Conservation (phyloP, 2,113 vertebrate species). For the Tichodroma muraria region DNA sequence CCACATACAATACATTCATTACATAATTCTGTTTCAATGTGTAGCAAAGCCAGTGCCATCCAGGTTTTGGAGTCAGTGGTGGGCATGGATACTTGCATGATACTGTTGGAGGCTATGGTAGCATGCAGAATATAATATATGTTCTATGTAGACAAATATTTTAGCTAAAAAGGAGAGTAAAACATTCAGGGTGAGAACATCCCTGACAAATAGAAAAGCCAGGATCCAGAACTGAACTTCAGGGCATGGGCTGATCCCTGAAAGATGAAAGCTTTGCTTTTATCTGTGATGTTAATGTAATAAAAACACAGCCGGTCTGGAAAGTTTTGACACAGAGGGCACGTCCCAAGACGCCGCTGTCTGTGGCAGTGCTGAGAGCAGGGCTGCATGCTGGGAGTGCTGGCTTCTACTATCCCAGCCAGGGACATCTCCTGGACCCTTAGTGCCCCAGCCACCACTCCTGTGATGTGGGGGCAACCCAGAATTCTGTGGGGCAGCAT, state of each 20-base stretch:
- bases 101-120: not conserved
- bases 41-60: not conserved
- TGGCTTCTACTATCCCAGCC: not conserved
- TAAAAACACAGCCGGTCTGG: not conserved
- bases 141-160: not conserved
- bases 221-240: not conserved
- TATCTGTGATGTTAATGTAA: not conserved
- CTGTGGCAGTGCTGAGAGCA: not conserved
- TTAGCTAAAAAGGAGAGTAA: not conserved
- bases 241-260: not conserved
- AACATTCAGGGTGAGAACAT: not conserved
- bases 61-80: not conserved
- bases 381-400: not conserved
- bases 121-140: not conserved
- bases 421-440: fast-evolving
- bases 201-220: not conserved
- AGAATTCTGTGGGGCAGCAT: not conserved
- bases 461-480: not conserved
- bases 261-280: not conserved
- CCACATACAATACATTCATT: not conserved
- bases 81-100: not conserved
- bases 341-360: fast-evolving
- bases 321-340: not conserved
- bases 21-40: not conserved
- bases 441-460: not conserved